These are phyloP conservation scores for Drosophila niveifrons DNA, from an alignment of 2,888 invertebrate species.

Conservation along the genomic window DNA sequence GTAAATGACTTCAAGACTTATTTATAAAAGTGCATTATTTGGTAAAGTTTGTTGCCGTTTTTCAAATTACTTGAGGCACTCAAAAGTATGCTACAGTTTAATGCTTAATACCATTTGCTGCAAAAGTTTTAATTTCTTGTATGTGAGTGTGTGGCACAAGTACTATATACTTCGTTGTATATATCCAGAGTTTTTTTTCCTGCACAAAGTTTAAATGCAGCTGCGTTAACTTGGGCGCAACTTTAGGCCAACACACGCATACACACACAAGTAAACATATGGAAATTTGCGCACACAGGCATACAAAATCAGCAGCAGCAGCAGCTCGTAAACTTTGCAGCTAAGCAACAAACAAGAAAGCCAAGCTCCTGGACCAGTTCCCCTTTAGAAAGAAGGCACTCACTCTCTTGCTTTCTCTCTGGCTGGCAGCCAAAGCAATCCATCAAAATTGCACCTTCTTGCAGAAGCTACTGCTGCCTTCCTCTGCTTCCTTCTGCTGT, in stretches of 20 bases:
- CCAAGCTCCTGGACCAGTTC: slow-evolving; percentile 39
- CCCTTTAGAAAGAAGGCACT: slow-evolving; percentile 43
- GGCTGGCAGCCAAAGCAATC: slow-evolving; percentile 78
- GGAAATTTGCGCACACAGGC: slow-evolving; percentile 60
- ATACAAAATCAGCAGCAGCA: slow-evolving; percentile 49
- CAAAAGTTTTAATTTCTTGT: slow-evolving; percentile 66
- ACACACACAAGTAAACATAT: slow-evolving; percentile 39
- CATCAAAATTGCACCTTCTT: slow-evolving; percentile 85
- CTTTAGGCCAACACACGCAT: slow-evolving; percentile 52
- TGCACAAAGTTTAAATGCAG: slow-evolving; percentile 73
- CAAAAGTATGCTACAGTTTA: slow-evolving; percentile 54
- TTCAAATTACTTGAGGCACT: slow-evolving; percentile 24
- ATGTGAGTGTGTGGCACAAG: slow-evolving; percentile 17
- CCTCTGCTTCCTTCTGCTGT: slow-evolving; percentile 49
- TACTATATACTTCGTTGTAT: not conserved
- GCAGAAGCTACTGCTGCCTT: slow-evolving; percentile 48
- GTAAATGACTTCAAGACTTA: slow-evolving; percentile 5
- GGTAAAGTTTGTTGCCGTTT: slow-evolving; percentile 33
- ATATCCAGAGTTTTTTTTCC: slow-evolving; percentile 11
- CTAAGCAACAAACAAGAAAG: slow-evolving; percentile 75
- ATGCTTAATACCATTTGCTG: slow-evolving; percentile 64
- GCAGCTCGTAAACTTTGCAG: slow-evolving; percentile 72
- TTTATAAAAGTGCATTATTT: slow-evolving; percentile 23
- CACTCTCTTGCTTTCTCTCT: slow-evolving; percentile 51
- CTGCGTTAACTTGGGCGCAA: slow-evolving; percentile 71